Base-by-base conservation (phyloP, 1,140 invertebrate species). In the Papilio helenus region DNA sequence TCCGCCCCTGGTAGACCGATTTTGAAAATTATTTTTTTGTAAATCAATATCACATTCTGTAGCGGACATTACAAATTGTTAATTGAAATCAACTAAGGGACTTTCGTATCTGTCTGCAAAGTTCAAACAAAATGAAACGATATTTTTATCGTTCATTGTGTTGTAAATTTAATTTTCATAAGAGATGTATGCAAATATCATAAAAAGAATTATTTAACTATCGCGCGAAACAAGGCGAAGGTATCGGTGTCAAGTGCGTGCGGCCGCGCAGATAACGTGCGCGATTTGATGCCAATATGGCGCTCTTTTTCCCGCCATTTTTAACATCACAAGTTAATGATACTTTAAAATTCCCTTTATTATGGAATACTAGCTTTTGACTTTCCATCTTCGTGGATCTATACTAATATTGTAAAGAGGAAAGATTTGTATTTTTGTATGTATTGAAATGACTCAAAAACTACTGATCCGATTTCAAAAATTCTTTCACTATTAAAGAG, bases 171-270 rank as follows among this genome's bases (percentile, higher is more conserved):
- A 14, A 29, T 26, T 65, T 65, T 29, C 61, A 29, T 65, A 65
- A 65, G 61, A 65, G 61, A 65, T 26, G 61, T 65, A 65, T 65
- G 61, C 14, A 29, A 65, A 65, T 65, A 65, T 16, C 23, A 65
- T 65, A 65, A 65, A 65, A 61, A 26, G 12, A n/a, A 61, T 61
- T 34, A 65, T 65, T 65, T 29, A 65, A 65, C 23, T 65, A 65
- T 26, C 61, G 61, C 61, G 61, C 61, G 61, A 65, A 65, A 65
- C 61, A 65, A 65, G 61, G 61, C 61, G 61, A 65, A 65, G 61
- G 61, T 65, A 65, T 65, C 61, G 23, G 61, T 65, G 61, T 65
- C 61, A 65, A 65, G 61, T 65, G 61, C 61, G 61, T 65, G 61
- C 23, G n/a, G n/a, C 55, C 55, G 61, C 61, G 61, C 61, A 65